Evolutionary conservation across 2,113 vertebrate species (phyloP).

Genomic region (Crotophaga sulcirostris): DNA sequence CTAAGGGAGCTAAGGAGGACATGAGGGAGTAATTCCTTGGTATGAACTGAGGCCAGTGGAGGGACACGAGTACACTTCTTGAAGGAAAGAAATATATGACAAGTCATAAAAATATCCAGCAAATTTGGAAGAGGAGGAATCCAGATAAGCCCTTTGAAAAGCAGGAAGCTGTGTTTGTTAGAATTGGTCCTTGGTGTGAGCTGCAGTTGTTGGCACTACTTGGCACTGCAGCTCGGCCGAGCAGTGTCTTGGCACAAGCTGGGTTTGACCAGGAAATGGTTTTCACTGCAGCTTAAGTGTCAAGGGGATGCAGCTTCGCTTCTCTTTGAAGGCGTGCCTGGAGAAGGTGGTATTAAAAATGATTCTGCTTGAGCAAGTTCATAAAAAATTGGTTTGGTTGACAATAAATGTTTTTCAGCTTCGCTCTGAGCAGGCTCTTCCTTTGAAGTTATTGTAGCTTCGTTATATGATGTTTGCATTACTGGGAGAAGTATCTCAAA

Average conservation of each 20-base stretch:
- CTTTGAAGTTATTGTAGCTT: conserved; percentile 26
- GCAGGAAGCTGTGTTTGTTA: not conserved
- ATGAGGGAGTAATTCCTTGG: not conserved
- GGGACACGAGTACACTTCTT: rapidly evolving
- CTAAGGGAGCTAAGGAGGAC: not conserved
- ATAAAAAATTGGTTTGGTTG: not conserved
- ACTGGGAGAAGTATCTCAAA: not conserved
- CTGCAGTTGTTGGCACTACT: not conserved
- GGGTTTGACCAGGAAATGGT: conserved; percentile 50
- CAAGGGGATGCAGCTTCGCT: not conserved
- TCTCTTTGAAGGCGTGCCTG: conserved; percentile 9
- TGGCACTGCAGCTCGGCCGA: rapidly evolving
- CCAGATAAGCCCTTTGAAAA: not conserved
- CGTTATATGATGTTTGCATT: not conserved
- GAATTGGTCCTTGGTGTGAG: not conserved
- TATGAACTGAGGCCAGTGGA: not conserved
- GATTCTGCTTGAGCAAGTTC: conserved; percentile 19
- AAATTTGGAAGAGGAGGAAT: not conserved
- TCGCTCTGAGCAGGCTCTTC: not conserved
- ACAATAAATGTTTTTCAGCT: not conserved
- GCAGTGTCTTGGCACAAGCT: not conserved
- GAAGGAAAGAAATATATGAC: not conserved
- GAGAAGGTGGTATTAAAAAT: not conserved
- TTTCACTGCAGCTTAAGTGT: not conserved
- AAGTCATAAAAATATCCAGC: not conserved